A percentile compares a stretch with the other conserved stretches of the same genome.
phyloP scores from a whole-genome alignment of 2,888 invertebrate species.

The Eudasyphora cyanicolor region DNA sequence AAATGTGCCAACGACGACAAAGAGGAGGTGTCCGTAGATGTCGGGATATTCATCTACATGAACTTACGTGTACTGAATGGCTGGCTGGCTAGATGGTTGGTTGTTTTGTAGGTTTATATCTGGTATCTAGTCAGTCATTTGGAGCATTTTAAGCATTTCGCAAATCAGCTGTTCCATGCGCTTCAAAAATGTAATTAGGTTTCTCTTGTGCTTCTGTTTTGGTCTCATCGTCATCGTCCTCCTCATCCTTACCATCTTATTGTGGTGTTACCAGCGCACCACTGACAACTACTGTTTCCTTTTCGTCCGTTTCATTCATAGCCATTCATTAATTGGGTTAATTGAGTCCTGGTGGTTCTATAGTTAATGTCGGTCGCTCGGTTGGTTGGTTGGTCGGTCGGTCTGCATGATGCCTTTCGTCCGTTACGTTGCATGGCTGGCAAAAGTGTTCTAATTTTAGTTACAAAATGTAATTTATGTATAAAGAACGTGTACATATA shows the following conservation, averaged over 20 bases:
- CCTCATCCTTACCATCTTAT: background rate
- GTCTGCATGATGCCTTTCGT: background rate
- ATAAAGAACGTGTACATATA: background rate
- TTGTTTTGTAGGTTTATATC: no score
- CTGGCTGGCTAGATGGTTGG: conserved; percentile 31
- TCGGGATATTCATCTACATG: no score
- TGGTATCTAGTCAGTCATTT: conserved; percentile 39
- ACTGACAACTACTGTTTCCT: conserved; percentile 4
- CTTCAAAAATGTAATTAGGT: conserved; percentile 76
- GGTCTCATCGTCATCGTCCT: background rate
- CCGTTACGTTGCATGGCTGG: background rate
- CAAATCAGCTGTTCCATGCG: conserved; percentile 64
- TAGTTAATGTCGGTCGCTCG: conserved; percentile 21
- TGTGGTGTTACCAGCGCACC: background rate
- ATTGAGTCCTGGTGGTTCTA: conserved; percentile 71
- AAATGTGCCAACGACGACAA: conserved; percentile 30
- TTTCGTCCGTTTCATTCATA: conserved; percentile 35
- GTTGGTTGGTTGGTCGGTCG: background rate
- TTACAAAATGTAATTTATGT: conserved; percentile 30
- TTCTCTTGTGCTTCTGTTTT: conserved; percentile 56
- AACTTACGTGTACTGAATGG: no score
- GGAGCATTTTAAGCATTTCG: conserved; percentile 48
- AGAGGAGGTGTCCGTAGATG: background rate
- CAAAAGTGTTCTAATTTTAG: conserved; percentile 52
- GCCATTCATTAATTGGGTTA: conserved; percentile 78